Base-by-base conservation (phyloP, 1,140 invertebrate genomes). In the Macrotrachela quadricornifera region DNA sequence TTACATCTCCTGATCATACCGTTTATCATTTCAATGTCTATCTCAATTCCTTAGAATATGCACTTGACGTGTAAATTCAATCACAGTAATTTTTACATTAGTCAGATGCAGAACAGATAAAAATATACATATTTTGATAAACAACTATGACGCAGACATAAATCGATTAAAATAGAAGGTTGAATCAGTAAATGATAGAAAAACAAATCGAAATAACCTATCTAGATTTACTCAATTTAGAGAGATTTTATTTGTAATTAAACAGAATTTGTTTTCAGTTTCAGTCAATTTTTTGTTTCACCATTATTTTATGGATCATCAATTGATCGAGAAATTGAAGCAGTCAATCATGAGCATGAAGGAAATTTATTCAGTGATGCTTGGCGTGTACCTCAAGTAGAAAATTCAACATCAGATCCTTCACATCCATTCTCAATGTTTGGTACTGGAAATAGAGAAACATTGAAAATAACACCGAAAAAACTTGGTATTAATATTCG, bases 331-430 rank as follows among this genome's bases (percentile, higher is more conserved):
- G 91, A 97, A 73, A 75, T 96, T 14, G 88, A 85, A 72, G 90
- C 90, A 18, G 86, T 96, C 0, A 78, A 95, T 72, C 88, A 83
- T 0, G 91, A 97, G 64, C 84, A 95, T 67, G 82, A 87, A 60
- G 92, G 94, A 70, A 96, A 95, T 73, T 62, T 86, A 14, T 77
- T 79, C 1, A 82, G 75, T 60, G 88, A 96, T 71, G 68, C 74
- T 0, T 92, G 87, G 87, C 72, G 88, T 47, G 65, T 84, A 14
- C 76, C 80, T 66, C 87, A 91, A 69, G 69, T 96, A 8, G 83
- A 92, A 59, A 81, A 82, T 60, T 78, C 79, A 48, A 77, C 81
- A 1, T 75, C 79, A 0, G 75, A 81, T 59, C 71, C 77, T 0
- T 69, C 73, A 42, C 88, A 95, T 75, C 77, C 83, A 0, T 92